phyloP scores from a whole-genome alignment of 2,888 invertebrate genomes.

The Matsumyia berberina region DNA sequence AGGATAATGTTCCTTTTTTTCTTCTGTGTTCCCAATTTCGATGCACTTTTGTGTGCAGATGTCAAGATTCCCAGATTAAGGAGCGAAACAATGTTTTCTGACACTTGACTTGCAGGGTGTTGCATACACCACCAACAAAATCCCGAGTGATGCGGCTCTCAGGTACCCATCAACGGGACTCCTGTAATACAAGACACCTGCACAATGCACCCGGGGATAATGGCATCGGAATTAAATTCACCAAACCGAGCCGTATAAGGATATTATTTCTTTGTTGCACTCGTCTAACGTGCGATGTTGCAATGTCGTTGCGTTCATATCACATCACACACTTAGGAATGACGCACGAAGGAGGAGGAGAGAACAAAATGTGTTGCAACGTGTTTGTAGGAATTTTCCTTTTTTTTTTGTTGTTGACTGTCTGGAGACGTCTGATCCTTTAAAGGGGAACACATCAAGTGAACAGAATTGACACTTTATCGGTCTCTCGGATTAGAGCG shows the following conservation, averaged over 20 bases:
- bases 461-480: conserved; percentile 72
- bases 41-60: conserved; percentile 70
- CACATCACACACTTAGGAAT: conserved; percentile 55
- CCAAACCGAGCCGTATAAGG: conserved; percentile 65
- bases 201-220: conserved; percentile 44
- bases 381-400: conserved; percentile 1
- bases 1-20: conserved; percentile 21
- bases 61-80: conserved; percentile 72
- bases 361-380: conserved; percentile 27
- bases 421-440: conserved; percentile 40
- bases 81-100: conserved; percentile 46
- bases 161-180: conserved; percentile 15
- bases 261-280: conserved; percentile 42
- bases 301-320: conserved; percentile 52
- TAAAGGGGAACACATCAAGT: conserved; percentile 56
- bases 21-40: conserved; percentile 28
- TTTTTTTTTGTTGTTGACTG: conserved; percentile 11
- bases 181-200: conserved; percentile 65
- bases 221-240: conserved; percentile 63
- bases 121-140: conserved; percentile 44
- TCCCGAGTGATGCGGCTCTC: conserved; percentile 10
- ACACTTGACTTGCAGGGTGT: conserved; percentile 62
- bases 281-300: conserved; percentile 9
- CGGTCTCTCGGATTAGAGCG: conserved; percentile 62
- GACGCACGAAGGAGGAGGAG: neutral